These are phyloP conservation scores for Hippolais icterina DNA, from an alignment of 2,113 vertebrate genomes.

Conservation along the genomic window DNA sequence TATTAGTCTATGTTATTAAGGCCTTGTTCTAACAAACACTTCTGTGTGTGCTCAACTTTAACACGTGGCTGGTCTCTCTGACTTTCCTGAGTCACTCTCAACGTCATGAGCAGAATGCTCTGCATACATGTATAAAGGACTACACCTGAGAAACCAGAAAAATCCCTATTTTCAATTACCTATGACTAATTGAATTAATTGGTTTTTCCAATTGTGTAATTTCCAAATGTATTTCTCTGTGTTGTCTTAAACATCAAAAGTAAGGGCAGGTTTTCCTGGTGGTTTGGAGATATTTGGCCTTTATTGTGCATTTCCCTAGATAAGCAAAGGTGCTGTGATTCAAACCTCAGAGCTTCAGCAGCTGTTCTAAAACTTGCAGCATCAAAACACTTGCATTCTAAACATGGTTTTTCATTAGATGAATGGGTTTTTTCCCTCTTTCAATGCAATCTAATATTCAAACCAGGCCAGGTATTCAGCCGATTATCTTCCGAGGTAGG, in stretches of 20 bases:
- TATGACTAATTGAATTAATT: no score
- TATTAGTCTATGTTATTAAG: background rate
- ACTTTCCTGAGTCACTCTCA: background rate
- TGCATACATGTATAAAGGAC: background rate
- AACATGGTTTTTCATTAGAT: background rate
- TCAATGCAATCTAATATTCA: background rate
- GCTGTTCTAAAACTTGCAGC: background rate
- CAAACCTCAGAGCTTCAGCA: background rate
- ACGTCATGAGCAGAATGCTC: background rate
- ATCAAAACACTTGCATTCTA: background rate
- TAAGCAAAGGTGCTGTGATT: background rate
- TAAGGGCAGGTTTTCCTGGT: background rate
- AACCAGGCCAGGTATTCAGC: background rate
- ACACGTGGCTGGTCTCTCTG: background rate
- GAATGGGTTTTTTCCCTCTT: background rate
- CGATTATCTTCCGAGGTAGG: background rate
- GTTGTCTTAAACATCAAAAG: background rate
- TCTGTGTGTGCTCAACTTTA: background rate
- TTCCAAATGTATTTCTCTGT: background rate
- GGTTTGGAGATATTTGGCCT: background rate
- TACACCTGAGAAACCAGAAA: background rate
- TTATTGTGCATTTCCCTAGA: background rate
- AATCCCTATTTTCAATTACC: background rate
- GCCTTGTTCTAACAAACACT: background rate
- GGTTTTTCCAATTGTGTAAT: background rate